Conservation (phyloP, 30 jellyfish, hydroid and myxozoan genomes). For the Rhopilema esculentum region DNA sequence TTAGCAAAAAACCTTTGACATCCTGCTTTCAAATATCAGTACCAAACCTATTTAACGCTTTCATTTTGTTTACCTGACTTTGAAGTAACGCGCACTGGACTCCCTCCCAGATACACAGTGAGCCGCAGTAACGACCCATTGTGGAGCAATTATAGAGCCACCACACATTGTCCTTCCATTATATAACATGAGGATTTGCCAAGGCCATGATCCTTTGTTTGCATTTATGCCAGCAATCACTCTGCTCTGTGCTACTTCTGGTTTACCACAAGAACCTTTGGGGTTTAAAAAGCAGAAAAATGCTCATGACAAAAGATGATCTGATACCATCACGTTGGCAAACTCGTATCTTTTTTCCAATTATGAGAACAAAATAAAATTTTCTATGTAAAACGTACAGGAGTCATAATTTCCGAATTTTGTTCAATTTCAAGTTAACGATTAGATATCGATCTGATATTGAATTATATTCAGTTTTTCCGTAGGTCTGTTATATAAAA, state of each 20-base stretch:
- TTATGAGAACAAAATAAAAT: no score
- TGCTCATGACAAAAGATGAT: no score
- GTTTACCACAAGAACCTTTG: constrained; percentile 66
- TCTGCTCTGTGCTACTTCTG: constrained; percentile 66
- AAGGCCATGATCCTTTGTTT: constrained; percentile 74
- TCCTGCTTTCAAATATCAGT: no score
- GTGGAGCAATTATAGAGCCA: constrained; percentile 63
- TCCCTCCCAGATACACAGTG: constrained; percentile 73
- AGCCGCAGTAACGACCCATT: constrained; percentile 83
- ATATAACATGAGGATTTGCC: constrained; percentile 74
- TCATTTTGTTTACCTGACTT: constrained; percentile 62
- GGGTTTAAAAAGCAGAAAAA: background rate
- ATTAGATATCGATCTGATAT: no score
- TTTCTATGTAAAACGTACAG: no score
- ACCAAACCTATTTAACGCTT: no score
- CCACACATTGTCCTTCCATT: constrained; percentile 76
- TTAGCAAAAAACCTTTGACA: no score
- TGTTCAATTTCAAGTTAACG: no score
- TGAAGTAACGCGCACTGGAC: constrained; percentile 46
- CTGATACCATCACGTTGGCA: background rate
- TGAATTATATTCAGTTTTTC: no score
- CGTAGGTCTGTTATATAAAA: no score
- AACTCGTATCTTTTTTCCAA: no score
- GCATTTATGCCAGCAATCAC: constrained; percentile 68
- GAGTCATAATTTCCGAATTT: no score